Base-by-base conservation (phyloP, 2,888 invertebrate species). In the Craniophora ligustri region DNA sequence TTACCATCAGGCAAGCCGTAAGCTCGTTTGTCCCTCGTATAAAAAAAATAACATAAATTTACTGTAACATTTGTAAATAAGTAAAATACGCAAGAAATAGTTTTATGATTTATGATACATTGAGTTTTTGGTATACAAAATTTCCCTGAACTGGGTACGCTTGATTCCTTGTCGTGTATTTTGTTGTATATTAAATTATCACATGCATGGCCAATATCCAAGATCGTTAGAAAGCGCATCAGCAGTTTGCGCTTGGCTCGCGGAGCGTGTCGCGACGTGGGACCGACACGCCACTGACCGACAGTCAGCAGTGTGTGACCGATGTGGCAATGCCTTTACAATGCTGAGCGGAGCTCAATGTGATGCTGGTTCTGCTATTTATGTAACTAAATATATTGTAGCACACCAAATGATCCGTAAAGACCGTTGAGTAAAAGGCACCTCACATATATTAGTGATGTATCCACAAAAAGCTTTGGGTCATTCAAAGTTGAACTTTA, bases 221-320 rank as follows among this genome's bases (percentile, higher is more conserved):
- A 60, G 72, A 73, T 75, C 76, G 79, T 82, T 92, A 92, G 92
- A 92, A 92, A 92, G 92, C 92, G 89, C 88, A 81, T 83, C 86
- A 64, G 73, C 85, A 59, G 72, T 80, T 82, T 76, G 77, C 88
- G 88, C 84, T 85, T 86, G 88, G 75, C 75, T 78, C 83, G 78
- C 74, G 57, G 82, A 86, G 81, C 89, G 89, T 85, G 81, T 70
- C 81, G 79, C 67, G 67, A 72, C 78, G 84, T 81, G 81, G 75
- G 84, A 78, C 74, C 78, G 78, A 71, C 82, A 87, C 88, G 89
- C 89, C 87, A 88, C 88, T 89, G 89, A 91, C 88, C 92, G 91
- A 89, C 80, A 86, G 76, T 76, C 85, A 72, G 53, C 81, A 67
- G 81, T 74, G 83, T 86, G 85, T 84, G 81, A 81, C 86, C 65